Base-by-base conservation (phyloP, 2,113 vertebrate species). In the Myodes glareolus region DNA sequence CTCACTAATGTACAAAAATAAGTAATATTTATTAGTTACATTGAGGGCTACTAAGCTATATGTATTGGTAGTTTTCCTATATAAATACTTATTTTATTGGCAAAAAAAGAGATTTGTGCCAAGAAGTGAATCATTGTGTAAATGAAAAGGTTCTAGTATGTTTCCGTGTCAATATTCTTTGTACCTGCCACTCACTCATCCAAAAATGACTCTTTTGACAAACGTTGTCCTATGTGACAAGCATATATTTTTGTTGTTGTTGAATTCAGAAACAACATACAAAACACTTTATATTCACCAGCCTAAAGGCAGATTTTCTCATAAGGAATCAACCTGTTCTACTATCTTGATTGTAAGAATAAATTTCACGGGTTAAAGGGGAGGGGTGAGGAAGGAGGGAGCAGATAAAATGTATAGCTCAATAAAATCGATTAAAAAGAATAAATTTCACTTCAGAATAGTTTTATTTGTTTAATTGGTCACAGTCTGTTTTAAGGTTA, bases 381-480 rank as follows among this genome's bases (percentile, higher is more conserved):
- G 55, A 58, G 55, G 55, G 1, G 1, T 21, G 55, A 58, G 1
- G 55, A 58, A 21, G 55, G 55, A 58, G 55, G 55, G 55, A 58
- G 55, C 55, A 58, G 55, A 58, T 58, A 58, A 58, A 58, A 58
- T 58, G 19, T 58, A 58, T 58, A 58, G 55, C 55, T 58, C 19
- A 58, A 58, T 58, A 58, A 58, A 58, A 58, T 58, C 55, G 19
- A 58, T 58, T 21, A 58, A 58, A 58, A 92, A 94, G 36, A 90
- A 90, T 88, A 94, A 92, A 93, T 91, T 93, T 90, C 94, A 55
- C 55, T 94, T 97, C n/a, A 93, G 42, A 92, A 88, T 95, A 84
- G 25, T 85, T 45, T 88, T 82, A 93, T 95, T 97, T 96, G 55
- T 31, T 95, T 94, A 90, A 82, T 97, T 90, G 76, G 29, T 87